phyloP scores from a whole-genome alignment of 2,113 vertebrate species.

The Calidris pygmaea region DNA sequence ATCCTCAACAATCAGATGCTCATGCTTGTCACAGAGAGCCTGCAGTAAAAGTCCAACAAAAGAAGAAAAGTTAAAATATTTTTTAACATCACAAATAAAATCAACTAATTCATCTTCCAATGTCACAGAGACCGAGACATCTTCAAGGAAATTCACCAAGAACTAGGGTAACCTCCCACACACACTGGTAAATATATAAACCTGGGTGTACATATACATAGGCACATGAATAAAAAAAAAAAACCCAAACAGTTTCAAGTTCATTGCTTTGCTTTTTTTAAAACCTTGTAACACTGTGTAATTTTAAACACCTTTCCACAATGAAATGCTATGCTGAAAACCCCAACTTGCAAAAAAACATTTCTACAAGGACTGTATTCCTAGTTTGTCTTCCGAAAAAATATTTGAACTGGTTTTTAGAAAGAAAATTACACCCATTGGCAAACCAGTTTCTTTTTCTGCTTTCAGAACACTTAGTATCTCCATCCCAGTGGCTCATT shows the following conservation, averaged over 20 bases:
- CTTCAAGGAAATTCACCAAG: background rate
- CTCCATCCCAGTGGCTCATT: background rate
- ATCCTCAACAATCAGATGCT: background rate
- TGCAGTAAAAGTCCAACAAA: background rate
- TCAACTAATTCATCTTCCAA: background rate
- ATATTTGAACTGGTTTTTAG: background rate
- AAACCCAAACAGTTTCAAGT: background rate
- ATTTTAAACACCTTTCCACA: background rate
- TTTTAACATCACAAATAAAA: background rate
- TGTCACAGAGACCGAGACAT: background rate
- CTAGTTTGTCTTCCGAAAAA: background rate
- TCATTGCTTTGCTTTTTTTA: background rate
- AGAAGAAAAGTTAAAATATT: background rate
- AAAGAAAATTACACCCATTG: background rate
- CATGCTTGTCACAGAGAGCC: background rate
- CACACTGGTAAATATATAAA: background rate
- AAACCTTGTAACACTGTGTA: accelerated
- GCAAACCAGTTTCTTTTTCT: background rate
- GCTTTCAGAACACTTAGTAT: background rate
- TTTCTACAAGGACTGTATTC: background rate
- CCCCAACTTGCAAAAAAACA: background rate
- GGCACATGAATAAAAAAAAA: background rate
- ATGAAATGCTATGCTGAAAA: background rate
- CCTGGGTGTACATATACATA: background rate
- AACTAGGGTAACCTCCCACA: background rate